Evolutionary conservation across 2,113 vertebrate species (phyloP).

Genomic region (Dicerorhinus sumatrensis): DNA sequence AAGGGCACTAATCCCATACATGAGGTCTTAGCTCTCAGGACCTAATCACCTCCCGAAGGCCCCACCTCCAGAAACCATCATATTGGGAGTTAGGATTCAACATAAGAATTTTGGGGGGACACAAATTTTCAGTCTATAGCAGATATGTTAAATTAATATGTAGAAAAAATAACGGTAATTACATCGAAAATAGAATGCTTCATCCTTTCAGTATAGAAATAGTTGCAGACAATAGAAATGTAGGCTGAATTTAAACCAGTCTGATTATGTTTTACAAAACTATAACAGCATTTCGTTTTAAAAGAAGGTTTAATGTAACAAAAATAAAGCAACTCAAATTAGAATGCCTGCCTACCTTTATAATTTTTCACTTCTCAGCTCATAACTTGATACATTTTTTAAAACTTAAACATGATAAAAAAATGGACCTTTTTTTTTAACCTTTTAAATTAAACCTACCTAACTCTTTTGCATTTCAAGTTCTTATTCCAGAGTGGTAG

Average conservation of each 20-base stretch:
- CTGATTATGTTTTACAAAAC: neutral
- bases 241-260: neutral
- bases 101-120: neutral
- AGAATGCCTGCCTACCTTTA: neutral
- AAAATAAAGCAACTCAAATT: neutral
- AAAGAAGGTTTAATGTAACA: neutral
- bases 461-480: neutral
- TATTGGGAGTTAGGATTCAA: neutral
- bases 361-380: neutral
- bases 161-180: neutral
- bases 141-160: neutral
- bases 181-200: neutral
- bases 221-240: neutral
- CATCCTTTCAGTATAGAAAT: neutral
- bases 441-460: neutral
- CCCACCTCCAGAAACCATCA: neutral
- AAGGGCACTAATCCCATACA: neutral
- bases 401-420: conserved; percentile 4
- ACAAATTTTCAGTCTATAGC: neutral
- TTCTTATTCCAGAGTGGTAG: neutral
- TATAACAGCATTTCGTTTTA: neutral
- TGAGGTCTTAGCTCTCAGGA: neutral
- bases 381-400: neutral
- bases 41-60: neutral
- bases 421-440: neutral